Base-by-base conservation (phyloP, 2,113 vertebrate species). In the Cyprinodon tularosa region DNA sequence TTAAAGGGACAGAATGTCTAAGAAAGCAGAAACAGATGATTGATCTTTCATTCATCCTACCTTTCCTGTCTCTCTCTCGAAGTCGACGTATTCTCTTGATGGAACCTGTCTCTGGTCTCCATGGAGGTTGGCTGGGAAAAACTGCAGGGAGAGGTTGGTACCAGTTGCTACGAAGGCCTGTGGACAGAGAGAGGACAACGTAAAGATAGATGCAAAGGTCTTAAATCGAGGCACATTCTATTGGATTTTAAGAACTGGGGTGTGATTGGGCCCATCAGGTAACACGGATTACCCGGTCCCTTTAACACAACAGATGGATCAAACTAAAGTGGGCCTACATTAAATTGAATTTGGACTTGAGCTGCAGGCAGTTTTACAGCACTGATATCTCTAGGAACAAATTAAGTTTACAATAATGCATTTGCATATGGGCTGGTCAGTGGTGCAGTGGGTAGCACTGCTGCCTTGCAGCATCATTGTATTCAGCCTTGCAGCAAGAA, bases 81-180 rank as follows among this genome's bases (percentile, higher is more conserved):
- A 98, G 95, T 99, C 97, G 62, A 99, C 98, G 86, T 99, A 99
- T 62, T 99, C 98, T 80, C 98, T 95, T 38, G 96, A 97, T 29
- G 98, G 98, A 92, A 96, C 95, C 92, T 99, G 98, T 48, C 98
- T 94, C 91, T 98, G 97, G 78, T 99, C 98, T 77, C 97, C 97
- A 76, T 98, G 98, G 93, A 96, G 96, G 94, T 96, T 99, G 93
- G 98, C 97, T 77, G 98, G 97, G 93, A 99, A 99, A 95, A 99
- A 99, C 97, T 99, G 98, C 90, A 99, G 97, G 82, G 98, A 99
- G 91, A 99, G 96, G 96, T 99, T 99, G 95, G 98, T 99, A 93
- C 98, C 98, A 90, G 98, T 99, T 80, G 98, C 98, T 93, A 99
- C 98, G 93, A 99, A 99, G 94, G 98, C 98, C 98, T 99, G 85